Conservation (phyloP, 2,113 vertebrate species). For the Elaphurus davidianus region DNA sequence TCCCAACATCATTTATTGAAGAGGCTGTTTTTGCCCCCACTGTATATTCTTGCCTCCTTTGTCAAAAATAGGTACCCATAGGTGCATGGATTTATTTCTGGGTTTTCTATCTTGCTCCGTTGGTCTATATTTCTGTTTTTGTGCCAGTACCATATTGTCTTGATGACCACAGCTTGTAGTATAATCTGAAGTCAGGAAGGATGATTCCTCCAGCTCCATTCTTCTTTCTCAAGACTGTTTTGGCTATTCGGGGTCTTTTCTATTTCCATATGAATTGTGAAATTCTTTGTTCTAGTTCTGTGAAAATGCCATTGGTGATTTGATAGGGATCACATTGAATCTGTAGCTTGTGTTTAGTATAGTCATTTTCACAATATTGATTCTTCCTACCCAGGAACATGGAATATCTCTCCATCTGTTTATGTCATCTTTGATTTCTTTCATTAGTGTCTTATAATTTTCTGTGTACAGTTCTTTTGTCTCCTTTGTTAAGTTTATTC, state of each 20-base stretch:
- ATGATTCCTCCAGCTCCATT: neutral
- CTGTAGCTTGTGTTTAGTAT: neutral
- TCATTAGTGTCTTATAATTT: neutral
- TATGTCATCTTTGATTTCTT: neutral
- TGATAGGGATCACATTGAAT: neutral
- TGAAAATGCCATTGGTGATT: neutral
- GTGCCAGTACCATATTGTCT: neutral
- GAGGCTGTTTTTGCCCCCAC: neutral
- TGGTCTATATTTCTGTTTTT: neutral
- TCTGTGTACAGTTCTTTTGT: neutral
- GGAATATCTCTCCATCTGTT: neutral
- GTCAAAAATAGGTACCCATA: neutral
- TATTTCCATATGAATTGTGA: neutral
- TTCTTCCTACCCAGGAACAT: neutral
- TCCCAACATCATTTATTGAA: neutral
- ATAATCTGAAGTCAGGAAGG: neutral
- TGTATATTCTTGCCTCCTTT: neutral
- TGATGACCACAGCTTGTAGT: neutral
- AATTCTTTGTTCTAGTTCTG: neutral
- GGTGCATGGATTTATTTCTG: neutral
- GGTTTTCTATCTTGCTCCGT: neutral
- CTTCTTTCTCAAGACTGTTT: neutral
- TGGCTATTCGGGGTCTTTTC: neutral
- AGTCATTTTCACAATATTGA: neutral
- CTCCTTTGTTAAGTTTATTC: neutral